These are phyloP conservation scores for Selenia dentaria DNA, from an alignment of 2,888 invertebrate genomes.

Conservation along the genomic window DNA sequence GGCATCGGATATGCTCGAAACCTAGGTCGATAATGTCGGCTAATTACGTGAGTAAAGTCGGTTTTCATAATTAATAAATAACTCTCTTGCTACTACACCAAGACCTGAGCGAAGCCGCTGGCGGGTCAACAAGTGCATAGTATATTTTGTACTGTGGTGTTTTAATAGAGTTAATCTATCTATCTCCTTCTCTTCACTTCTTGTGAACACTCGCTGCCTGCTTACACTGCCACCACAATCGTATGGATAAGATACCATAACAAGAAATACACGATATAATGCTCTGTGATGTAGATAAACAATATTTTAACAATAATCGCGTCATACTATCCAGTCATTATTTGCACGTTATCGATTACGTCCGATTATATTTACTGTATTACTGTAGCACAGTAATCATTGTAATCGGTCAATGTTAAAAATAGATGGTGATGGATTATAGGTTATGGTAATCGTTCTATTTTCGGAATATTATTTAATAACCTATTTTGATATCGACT, in stretches of 20 bases:
- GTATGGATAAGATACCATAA: background rate
- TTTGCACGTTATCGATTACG: conserved; percentile 44
- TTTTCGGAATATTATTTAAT: conserved; percentile 3
- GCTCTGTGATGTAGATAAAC: too few species aligned
- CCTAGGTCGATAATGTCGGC: too few species aligned
- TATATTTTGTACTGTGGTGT: too few species aligned
- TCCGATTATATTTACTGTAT: conserved; percentile 13
- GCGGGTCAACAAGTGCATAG: too few species aligned
- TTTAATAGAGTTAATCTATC: too few species aligned
- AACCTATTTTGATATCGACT: too few species aligned
- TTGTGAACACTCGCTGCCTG: background rate
- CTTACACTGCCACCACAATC: background rate
- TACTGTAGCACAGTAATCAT: conserved; percentile 31
- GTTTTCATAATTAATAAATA: too few species aligned
- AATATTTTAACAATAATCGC: conserved; percentile 34
- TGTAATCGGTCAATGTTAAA: conserved; percentile 16
- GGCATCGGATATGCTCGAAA: too few species aligned
- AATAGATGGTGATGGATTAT: conserved; percentile 8
- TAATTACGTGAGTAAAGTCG: too few species aligned
- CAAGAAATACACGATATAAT: conserved; percentile 5
- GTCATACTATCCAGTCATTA: conserved; percentile 39
- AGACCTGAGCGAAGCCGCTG: too few species aligned
- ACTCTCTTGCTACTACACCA: too few species aligned
- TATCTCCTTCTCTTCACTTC: too few species aligned
- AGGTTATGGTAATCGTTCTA: conserved; percentile 5